Evolutionary conservation across 2,113 vertebrate genomes (phyloP).

Genomic region (Chroicocephalus ridibundus): DNA sequence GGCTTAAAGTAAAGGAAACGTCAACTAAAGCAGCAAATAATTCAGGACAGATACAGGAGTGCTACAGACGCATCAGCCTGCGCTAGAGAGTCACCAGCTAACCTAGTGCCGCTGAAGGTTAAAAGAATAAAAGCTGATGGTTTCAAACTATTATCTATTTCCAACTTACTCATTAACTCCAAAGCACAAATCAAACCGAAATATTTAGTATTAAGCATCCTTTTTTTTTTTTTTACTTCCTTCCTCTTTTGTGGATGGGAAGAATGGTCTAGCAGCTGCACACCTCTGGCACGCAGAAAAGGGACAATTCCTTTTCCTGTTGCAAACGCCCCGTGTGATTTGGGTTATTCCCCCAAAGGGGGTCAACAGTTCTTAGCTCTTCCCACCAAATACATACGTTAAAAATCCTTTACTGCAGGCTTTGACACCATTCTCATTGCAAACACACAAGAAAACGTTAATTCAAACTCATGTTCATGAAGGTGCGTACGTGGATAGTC

Average conservation of each 20-base stretch:
- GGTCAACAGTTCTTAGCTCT: background rate
- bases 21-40: background rate
- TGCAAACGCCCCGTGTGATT: background rate
- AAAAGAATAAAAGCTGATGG: background rate
- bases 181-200: background rate
- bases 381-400: background rate
- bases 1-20: background rate
- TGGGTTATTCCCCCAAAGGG: background rate
- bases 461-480: background rate
- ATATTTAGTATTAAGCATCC: background rate
- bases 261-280: background rate
- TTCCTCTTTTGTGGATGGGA: background rate
- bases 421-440: background rate
- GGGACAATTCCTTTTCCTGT: background rate
- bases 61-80: background rate
- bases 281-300: background rate
- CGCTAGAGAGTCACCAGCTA: background rate
- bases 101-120: too few species aligned
- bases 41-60: background rate
- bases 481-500: background rate
- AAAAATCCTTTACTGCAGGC: background rate
- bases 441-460: fast-evolving
- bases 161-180: background rate
- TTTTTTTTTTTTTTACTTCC: background rate
- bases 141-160: background rate